Percentiles rank a stretch among this genome's conserved stretches.
These are phyloP conservation scores for Lutraria lutraria DNA, from an alignment of 2,888 invertebrate genomes.

Conservation along the genomic window DNA sequence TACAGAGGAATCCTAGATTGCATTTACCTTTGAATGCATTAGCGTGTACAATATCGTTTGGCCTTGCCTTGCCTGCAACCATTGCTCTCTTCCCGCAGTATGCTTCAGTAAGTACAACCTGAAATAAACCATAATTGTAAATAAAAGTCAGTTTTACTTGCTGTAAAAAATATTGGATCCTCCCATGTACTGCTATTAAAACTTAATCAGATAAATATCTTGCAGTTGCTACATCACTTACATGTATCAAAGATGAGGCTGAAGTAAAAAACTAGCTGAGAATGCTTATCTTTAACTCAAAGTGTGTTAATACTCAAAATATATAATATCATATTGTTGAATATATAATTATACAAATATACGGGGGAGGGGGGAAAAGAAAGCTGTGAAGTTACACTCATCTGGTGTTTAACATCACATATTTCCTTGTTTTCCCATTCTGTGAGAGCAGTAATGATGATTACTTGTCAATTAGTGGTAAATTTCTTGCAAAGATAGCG, in stretches of 20 bases:
- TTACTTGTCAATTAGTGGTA: slow-evolving; percentile 58
- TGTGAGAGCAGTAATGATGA: slow-evolving; percentile 34
- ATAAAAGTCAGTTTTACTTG: no score
- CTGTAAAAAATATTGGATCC: no score
- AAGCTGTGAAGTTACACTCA: neutral
- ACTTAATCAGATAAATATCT: no score
- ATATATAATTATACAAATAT: neutral
- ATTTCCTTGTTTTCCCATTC: slow-evolving; percentile 4
- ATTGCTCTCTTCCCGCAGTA: slow-evolving; percentile 88
- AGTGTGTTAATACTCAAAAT: no score
- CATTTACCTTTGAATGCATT: slow-evolving; percentile 87
- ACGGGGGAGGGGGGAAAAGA: neutral
- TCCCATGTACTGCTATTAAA: no score
- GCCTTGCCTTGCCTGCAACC: slow-evolving; percentile 87
- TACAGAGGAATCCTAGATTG: slow-evolving; percentile 84
- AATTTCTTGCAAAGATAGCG: slow-evolving; percentile 53
- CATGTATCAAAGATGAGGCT: neutral
- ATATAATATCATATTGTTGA: neutral
- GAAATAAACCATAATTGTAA: no score
- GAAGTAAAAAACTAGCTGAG: neutral
- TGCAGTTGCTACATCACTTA: neutral
- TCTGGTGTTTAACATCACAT: neutral
- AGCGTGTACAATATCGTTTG: slow-evolving; percentile 87
- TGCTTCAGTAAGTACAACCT: slow-evolving; percentile 84
- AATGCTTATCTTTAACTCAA: neutral